These are phyloP conservation scores for Aphelenchoides fujianensis DNA, from an alignment of 1,140 invertebrate species.

Conservation along the genomic window DNA sequence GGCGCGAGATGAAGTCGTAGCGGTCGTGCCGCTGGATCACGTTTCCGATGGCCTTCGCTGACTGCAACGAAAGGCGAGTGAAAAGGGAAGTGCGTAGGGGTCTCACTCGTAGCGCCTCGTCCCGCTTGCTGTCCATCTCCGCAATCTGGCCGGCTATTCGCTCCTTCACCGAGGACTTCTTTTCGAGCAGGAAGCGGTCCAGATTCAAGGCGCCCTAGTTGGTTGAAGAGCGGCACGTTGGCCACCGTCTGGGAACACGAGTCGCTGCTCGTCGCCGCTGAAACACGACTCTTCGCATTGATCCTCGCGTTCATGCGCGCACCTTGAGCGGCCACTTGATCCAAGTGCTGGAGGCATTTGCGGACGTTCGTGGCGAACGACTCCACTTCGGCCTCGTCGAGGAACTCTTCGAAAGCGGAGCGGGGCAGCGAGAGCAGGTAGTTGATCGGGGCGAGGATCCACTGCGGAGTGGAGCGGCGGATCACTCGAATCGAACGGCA, in stretches of 20 bases:
- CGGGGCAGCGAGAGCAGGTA: constrained; percentile 25
- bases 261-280: background rate
- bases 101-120: constrained; percentile 20
- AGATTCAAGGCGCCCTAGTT: background rate
- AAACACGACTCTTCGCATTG: background rate
- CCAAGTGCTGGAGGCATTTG: background rate
- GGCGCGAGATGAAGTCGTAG: background rate
- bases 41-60: background rate
- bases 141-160: background rate
- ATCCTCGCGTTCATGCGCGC: background rate
- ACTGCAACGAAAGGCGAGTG: background rate
- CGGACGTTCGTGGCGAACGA: background rate
- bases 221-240: background rate
- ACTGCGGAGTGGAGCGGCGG: constrained; percentile 15
- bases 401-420: constrained; percentile 9
- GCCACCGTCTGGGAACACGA: background rate
- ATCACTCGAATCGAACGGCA: background rate
- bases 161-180: constrained; percentile 26
- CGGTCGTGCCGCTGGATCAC: background rate
- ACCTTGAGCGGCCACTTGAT: background rate
- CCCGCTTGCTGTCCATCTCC: constrained; percentile 14
- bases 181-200: background rate
- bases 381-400: background rate
- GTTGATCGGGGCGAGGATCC: constrained; percentile 23
- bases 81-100: background rate